Conservation (phyloP, 2,888 invertebrate genomes). For the Catocala sponsa region DNA sequence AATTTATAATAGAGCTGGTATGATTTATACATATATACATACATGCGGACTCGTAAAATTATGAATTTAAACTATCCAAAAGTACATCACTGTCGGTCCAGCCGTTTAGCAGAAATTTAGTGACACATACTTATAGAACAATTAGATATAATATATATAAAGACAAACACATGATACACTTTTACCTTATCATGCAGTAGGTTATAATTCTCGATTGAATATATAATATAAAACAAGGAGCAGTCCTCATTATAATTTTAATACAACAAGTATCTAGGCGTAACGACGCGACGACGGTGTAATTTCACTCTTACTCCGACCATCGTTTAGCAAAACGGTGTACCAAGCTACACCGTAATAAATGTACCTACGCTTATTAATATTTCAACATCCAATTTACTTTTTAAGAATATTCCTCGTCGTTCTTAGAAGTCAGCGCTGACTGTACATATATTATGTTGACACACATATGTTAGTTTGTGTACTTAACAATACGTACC, state of each 20-base stretch:
- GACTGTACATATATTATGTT: constrained; percentile 20
- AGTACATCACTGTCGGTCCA: too few relatives aligned
- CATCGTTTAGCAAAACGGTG: neutral
- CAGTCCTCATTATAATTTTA: neutral
- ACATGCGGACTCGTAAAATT: too few relatives aligned
- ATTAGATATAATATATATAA: too few relatives aligned
- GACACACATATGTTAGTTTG: constrained; percentile 32
- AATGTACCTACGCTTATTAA: constrained; percentile 19
- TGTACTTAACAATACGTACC: constrained; percentile 36
- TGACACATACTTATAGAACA: too few relatives aligned
- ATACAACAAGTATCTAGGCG: neutral
- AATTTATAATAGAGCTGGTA: too few relatives aligned
- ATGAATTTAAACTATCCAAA: too few relatives aligned
- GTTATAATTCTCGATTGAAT: neutral
- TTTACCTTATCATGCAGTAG: too few relatives aligned
- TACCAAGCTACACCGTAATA: neutral
- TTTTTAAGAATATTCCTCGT: constrained; percentile 18
- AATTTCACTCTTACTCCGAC: neutral
- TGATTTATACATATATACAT: too few relatives aligned
- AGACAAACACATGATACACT: too few relatives aligned
- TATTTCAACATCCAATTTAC: constrained; percentile 27
- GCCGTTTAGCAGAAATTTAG: too few relatives aligned
- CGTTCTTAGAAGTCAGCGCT: constrained; percentile 3
- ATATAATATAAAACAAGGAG: neutral
- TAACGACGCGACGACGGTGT: neutral